Conservation (phyloP, 2,888 invertebrate species). For the Nipponacmea schrenckii region DNA sequence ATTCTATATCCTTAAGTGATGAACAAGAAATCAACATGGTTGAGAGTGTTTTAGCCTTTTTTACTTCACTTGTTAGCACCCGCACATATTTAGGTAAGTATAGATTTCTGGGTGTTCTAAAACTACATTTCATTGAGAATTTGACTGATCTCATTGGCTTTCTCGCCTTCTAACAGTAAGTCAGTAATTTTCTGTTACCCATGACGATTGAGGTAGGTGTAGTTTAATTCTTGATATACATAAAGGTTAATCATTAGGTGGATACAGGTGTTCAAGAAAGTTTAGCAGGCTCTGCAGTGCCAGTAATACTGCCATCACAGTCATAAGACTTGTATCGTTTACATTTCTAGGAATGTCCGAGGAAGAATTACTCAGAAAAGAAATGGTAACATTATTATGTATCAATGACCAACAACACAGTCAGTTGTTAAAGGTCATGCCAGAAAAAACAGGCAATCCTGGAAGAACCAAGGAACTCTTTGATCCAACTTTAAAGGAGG, state of each 20-base stretch:
- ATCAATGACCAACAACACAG: slow-evolving; percentile 96
- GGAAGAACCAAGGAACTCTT: slow-evolving; percentile 59
- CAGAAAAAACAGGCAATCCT: slow-evolving; percentile 87
- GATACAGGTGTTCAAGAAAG: no score
- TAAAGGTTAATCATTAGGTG: no score
- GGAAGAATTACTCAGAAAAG: slow-evolving; percentile 79
- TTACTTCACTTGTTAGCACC: slow-evolving; percentile 87
- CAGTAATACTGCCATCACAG: no score
- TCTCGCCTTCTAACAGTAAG: no score
- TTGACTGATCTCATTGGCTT: no score
- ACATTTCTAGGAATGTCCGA: slow-evolving; percentile 72
- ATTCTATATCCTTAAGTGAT: slow-evolving; percentile 71
- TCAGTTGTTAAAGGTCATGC: slow-evolving; percentile 93
- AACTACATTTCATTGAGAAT: no score
- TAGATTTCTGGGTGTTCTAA: no score
- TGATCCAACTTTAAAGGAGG: slow-evolving; percentile 62
- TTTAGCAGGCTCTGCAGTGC: no score
- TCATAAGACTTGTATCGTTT: no score
- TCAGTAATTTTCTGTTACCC: no score
- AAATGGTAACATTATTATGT: slow-evolving; percentile 92
- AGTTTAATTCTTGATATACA: no score
- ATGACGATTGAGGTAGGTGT: no score
- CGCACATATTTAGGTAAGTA: slow-evolving; percentile 84
- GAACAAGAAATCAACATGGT: slow-evolving; percentile 91
- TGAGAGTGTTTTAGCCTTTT: slow-evolving; percentile 90